Conservation (phyloP, 1,140 invertebrate genomes). For the Lasaia peninsularis region DNA sequence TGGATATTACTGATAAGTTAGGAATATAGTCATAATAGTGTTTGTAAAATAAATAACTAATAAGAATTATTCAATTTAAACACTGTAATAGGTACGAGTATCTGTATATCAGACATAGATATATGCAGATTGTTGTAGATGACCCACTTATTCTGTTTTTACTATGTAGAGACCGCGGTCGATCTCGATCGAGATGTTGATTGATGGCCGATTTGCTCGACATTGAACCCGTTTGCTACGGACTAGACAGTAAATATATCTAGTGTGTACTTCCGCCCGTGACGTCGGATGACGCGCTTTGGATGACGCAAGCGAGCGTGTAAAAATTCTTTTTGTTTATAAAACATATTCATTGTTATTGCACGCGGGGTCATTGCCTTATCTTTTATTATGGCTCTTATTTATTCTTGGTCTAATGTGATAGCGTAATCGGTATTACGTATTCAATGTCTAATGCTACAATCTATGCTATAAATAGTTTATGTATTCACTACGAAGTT, state of each 20-base stretch:
- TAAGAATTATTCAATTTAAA: no score
- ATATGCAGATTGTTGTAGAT: background rate
- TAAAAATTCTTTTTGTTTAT: conserved; percentile 68
- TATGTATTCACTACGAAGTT: background rate
- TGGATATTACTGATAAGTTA: no score
- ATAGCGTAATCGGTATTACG: conserved; percentile 19
- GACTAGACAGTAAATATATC: conserved; percentile 58
- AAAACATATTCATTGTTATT: conserved; percentile 70
- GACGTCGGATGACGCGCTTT: conserved; percentile 61
- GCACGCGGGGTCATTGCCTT: conserved; percentile 59
- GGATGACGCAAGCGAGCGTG: conserved; percentile 59
- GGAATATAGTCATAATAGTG: no score
- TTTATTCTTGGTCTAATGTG: conserved; percentile 25
- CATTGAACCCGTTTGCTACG: conserved; percentile 60
- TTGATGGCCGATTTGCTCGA: conserved; percentile 71
- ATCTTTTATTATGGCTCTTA: conserved; percentile 46
- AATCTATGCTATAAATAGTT: conserved; percentile 13
- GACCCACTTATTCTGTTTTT: background rate
- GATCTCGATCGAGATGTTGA: conserved; percentile 35
- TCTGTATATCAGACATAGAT: no score
- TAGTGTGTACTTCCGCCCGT: conserved; percentile 62
- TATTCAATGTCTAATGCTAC: conserved; percentile 14
- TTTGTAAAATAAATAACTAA: no score
- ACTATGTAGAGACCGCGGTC: conserved; percentile 21
- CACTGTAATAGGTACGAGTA: no score